A percentile compares a stretch with the other conserved stretches of the same genome.
Conservation (phyloP, 35 echinoderm and acorn worm genomes). For the Holothuria glaberrima region DNA sequence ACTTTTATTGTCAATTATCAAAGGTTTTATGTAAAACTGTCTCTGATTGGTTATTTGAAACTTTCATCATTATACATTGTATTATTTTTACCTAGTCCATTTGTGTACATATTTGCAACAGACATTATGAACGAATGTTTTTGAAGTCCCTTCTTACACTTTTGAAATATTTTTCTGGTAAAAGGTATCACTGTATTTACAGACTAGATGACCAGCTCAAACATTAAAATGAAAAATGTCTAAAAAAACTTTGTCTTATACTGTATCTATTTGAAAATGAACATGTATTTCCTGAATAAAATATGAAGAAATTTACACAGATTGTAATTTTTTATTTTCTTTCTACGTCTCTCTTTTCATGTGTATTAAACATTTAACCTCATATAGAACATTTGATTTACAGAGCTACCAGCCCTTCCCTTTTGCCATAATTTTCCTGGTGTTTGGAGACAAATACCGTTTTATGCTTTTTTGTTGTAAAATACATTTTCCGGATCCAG, state of each 20-base stretch:
- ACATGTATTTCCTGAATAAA: conserved; percentile 51
- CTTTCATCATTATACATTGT: too few species aligned
- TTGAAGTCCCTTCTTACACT: background rate
- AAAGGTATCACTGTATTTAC: conserved; percentile 25
- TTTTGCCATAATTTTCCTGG: too few species aligned
- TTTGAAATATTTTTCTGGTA: conserved; percentile 41
- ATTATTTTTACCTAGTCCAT: background rate
- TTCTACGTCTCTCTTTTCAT: too few species aligned
- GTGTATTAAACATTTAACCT: too few species aligned
- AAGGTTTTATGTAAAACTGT: too few species aligned
- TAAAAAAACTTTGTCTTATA: conserved; percentile 6
- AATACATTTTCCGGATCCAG: too few species aligned
- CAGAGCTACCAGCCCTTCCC: too few species aligned
- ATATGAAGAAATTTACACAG: background rate
- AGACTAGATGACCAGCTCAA: conserved; percentile 22
- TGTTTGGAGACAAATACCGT: too few species aligned
- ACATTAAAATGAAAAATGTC: background rate
- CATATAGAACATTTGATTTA: too few species aligned
- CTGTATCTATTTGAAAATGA: conserved; percentile 45
- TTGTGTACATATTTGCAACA: conserved; percentile 17
- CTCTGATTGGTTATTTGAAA: too few species aligned
- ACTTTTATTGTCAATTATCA: too few species aligned
- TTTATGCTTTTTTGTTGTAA: too few species aligned
- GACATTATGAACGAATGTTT: background rate
- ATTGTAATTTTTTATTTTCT: background rate